A percentile compares a stretch with the other conserved stretches of the same genome.
phyloP scores from a whole-genome alignment of 2,888 invertebrate species.

The Coenonympha glycerion region DNA sequence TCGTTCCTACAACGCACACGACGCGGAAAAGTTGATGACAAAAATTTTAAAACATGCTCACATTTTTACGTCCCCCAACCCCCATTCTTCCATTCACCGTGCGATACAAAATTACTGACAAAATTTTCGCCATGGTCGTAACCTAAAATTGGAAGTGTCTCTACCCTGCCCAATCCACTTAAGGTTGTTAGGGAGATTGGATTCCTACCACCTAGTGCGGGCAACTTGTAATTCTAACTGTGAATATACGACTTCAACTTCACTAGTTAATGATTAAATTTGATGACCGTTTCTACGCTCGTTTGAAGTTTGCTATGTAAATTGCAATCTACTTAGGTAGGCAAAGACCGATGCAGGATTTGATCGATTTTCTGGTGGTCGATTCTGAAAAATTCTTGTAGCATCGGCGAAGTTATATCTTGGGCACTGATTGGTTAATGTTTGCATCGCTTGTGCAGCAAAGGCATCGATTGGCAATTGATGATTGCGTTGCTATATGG shows the following conservation, averaged over 20 bases:
- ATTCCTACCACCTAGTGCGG: constrained; percentile 11
- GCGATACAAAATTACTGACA: constrained; percentile 12
- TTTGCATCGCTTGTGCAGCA: no score
- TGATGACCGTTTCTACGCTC: constrained; percentile 1
- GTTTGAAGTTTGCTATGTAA: not conserved
- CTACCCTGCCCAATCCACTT: constrained; percentile 27
- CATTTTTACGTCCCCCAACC: not conserved
- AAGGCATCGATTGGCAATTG: no score
- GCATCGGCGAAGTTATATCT: no score
- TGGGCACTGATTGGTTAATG: no score
- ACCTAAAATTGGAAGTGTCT: constrained; percentile 27
- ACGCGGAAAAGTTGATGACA: no score
- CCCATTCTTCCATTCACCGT: not conserved
- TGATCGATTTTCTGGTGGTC: no score
- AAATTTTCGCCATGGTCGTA: constrained; percentile 18
- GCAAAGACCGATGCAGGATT: no score
- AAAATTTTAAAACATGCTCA: not conserved
- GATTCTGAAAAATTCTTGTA: no score
- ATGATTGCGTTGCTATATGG: no score
- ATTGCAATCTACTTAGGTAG: not conserved
- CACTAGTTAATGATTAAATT: constrained; percentile 5
- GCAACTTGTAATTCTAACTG: constrained; percentile 6
- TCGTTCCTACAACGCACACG: no score
- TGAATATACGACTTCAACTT: constrained; percentile 12
- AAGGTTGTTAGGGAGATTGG: constrained; percentile 23